Conservation (phyloP, 2,113 vertebrate genomes). For the Apodemus sylvaticus region DNA sequence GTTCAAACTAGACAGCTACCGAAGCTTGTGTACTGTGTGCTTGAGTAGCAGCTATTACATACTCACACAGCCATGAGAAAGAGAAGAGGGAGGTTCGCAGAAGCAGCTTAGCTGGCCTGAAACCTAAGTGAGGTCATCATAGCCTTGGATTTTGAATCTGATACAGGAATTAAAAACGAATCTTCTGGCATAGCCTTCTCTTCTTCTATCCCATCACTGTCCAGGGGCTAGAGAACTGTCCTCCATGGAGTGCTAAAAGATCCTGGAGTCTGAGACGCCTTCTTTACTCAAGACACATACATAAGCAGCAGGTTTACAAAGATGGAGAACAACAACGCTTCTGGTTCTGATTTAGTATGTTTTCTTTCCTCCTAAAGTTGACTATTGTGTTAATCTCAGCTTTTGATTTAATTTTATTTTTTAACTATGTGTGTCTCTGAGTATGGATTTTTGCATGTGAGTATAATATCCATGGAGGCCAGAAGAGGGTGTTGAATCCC, state of each 20-base stretch:
- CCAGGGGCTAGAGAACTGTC: too few relatives aligned
- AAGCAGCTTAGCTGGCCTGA: not conserved
- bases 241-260: not conserved
- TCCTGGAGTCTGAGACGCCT: rapidly evolving
- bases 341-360: not conserved
- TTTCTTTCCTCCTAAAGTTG: not conserved
- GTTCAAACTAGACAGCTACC: not conserved
- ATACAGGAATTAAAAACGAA: not conserved
- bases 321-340: not conserved
- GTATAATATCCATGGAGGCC: not conserved
- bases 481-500: not conserved
- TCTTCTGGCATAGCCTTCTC: not conserved
- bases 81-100: not conserved
- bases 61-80: not conserved
- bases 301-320: not conserved
- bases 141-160: not conserved
- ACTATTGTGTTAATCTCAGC: not conserved
- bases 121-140: not conserved
- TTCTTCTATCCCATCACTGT: not conserved
- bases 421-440: not conserved
- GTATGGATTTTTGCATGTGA: not conserved
- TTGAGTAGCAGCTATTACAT: not conserved
- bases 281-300: rapidly evolving
- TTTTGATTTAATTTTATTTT: constrained; percentile 20
- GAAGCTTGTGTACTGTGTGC: too few relatives aligned